Evolutionary conservation across 1,140 invertebrate genomes (phyloP).

Genomic region (Reticulitermes speratus): DNA sequence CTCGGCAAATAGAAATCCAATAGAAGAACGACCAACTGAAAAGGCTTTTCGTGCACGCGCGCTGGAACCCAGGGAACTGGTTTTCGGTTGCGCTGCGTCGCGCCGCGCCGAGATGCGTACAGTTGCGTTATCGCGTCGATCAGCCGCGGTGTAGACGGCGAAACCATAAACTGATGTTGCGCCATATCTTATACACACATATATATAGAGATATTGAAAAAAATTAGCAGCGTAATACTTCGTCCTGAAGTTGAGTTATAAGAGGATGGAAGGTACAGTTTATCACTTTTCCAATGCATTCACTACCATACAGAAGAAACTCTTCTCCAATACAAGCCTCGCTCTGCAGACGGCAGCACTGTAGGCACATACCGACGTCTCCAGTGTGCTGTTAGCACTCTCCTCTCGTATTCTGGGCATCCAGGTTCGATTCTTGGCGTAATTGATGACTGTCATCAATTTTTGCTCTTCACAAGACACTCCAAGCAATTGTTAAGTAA

Average conservation of each 20-base stretch:
- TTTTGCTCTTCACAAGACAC: no score
- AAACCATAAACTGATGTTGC: not conserved
- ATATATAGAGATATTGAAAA: not conserved
- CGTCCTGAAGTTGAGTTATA: not conserved
- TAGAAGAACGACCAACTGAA: constrained; percentile 19
- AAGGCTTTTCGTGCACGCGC: constrained; percentile 6
- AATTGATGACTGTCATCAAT: no score
- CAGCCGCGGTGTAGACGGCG: not conserved
- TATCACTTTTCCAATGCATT: constrained; percentile 29
- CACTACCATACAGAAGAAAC: not conserved
- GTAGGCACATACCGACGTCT: not conserved
- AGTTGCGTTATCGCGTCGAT: not conserved
- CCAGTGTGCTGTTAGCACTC: no score
- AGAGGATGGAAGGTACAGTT: not conserved
- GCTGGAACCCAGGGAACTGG: not conserved
- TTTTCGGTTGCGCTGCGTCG: not conserved
- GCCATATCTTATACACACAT: not conserved
- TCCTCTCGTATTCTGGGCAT: no score
- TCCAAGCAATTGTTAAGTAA: no score
- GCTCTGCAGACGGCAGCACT: not conserved
- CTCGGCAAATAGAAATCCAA: constrained; percentile 36
- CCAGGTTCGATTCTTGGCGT: no score
- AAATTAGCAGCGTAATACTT: not conserved
- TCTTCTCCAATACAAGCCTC: not conserved
- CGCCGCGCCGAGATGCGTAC: not conserved